phyloP scores from a whole-genome alignment of 2,797 vertebrate genomes.

The Mycteria americana region DNA sequence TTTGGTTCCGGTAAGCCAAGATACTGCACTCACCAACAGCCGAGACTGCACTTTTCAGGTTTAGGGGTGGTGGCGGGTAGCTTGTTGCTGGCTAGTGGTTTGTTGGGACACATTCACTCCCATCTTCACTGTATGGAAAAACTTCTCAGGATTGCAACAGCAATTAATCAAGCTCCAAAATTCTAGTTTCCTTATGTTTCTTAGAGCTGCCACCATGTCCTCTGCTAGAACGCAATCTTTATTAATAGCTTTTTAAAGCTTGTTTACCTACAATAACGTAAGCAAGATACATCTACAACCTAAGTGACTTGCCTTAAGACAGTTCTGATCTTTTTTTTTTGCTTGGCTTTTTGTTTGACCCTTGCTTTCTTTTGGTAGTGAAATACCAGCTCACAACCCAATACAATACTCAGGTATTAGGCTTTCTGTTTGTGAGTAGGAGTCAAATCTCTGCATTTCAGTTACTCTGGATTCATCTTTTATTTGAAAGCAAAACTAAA shows the following conservation, averaged over 20 bases:
- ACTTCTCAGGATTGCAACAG: not conserved
- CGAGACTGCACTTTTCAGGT: rapidly evolving
- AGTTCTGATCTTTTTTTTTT: not conserved
- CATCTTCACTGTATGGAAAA: not conserved
- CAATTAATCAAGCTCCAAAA: not conserved
- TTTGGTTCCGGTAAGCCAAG: not conserved
- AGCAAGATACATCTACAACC: not conserved
- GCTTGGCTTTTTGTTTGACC: not conserved
- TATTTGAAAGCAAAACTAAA: not conserved
- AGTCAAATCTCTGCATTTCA: not conserved
- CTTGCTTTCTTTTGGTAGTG: not conserved
- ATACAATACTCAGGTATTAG: not conserved
- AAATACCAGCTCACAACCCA: not conserved
- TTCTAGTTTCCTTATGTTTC: not conserved
- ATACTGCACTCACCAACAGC: not conserved
- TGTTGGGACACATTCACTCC: not conserved
- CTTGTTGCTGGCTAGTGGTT: not conserved
- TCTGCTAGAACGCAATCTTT: not conserved
- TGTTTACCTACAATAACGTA: not conserved
- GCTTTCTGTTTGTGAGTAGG: not conserved
- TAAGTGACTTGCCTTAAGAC: not conserved
- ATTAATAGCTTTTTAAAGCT: not conserved
- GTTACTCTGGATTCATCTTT: not conserved
- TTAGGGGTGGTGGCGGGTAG: not conserved
- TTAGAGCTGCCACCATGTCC: not conserved